These are phyloP conservation scores for Phaonia tiefii DNA, from an alignment of 2,888 invertebrate species.

Conservation along the genomic window DNA sequence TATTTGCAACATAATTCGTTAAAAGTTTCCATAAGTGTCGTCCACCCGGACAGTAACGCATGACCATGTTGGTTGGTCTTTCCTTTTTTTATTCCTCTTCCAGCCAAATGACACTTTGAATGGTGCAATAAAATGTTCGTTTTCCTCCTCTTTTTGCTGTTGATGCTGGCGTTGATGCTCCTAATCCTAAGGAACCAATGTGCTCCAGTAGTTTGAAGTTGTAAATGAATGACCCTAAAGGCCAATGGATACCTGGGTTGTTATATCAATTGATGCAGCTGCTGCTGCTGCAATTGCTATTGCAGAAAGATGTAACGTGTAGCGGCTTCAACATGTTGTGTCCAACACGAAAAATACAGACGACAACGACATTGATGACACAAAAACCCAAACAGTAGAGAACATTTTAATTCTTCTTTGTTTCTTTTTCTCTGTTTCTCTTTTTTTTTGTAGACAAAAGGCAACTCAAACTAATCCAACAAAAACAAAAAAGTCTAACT, in stretches of 20 bases:
- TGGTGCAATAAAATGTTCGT: conserved; percentile 39
- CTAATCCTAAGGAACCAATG: conserved; percentile 36
- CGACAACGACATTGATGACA: conserved; percentile 3
- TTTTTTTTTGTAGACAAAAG: conserved; percentile 6
- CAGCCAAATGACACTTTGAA: conserved; percentile 8
- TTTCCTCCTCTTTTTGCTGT: neutral
- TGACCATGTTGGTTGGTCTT: neutral
- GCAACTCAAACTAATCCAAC: neutral
- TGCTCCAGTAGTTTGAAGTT: conserved; percentile 28
- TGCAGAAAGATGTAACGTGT: conserved; percentile 29
- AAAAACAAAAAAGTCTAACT: conserved; percentile 31
- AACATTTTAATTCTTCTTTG: conserved; percentile 41
- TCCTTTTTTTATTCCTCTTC: neutral
- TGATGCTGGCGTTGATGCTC: neutral
- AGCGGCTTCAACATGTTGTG: conserved; percentile 31
- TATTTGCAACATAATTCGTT: conserved; percentile 41
- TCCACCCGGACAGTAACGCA: neutral
- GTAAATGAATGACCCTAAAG: conserved; percentile 43
- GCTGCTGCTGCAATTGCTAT: neutral
- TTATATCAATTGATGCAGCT: neutral
- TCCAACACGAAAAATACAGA: conserved; percentile 23
- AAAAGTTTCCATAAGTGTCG: conserved; percentile 3
- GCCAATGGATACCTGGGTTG: conserved; percentile 43
- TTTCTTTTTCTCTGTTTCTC: conserved; percentile 12
- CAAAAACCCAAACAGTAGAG: conserved; percentile 32